Percentiles rank a stretch among this genome's conserved stretches.
These are phyloP conservation scores for Sebastes variabilis DNA, from an alignment of 2,797 vertebrate species.

Conservation along the genomic window DNA sequence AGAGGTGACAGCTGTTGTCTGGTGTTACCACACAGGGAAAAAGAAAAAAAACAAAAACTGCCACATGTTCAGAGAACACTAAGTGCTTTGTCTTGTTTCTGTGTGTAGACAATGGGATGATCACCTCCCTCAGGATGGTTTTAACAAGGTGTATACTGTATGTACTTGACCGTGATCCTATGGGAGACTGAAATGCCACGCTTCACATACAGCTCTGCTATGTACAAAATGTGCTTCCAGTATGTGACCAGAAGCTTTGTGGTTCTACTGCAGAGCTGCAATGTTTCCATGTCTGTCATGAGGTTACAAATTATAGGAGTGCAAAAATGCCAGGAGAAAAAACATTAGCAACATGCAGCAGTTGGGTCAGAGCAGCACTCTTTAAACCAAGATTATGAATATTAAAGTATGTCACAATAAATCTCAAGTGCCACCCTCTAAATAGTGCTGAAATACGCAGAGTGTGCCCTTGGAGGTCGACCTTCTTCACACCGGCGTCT, in stretches of 20 bases:
- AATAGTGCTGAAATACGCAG: background rate
- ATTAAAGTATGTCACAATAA: conserved; percentile 6
- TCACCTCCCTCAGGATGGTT: conserved; percentile 10
- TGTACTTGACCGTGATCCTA: conserved; percentile 36
- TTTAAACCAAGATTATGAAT: conserved; percentile 27
- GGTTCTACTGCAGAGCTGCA: background rate
- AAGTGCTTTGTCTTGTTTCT: conserved; percentile 61
- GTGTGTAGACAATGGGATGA: conserved; percentile 32
- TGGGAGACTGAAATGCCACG: conserved; percentile 8
- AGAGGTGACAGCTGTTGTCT: conserved; percentile 62
- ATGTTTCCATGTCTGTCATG: conserved; percentile 9
- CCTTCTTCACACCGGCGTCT: conserved; percentile 21
- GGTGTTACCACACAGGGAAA: conserved; percentile 33
- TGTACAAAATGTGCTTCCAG: background rate
- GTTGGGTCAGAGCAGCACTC: background rate
- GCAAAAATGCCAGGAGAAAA: background rate
- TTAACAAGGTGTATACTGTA: conserved; percentile 25
- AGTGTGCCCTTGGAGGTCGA: background rate
- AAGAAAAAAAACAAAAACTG: background rate
- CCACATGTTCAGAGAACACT: conserved; percentile 51
- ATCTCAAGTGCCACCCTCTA: background rate
- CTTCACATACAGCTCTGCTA: background rate
- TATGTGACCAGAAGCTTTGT: conserved; percentile 10
- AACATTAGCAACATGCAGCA: background rate
- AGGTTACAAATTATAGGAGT: conserved; percentile 14